These are phyloP conservation scores for Punctoribates punctum DNA, from an alignment of 2,888 invertebrate genomes.

Conservation along the genomic window DNA sequence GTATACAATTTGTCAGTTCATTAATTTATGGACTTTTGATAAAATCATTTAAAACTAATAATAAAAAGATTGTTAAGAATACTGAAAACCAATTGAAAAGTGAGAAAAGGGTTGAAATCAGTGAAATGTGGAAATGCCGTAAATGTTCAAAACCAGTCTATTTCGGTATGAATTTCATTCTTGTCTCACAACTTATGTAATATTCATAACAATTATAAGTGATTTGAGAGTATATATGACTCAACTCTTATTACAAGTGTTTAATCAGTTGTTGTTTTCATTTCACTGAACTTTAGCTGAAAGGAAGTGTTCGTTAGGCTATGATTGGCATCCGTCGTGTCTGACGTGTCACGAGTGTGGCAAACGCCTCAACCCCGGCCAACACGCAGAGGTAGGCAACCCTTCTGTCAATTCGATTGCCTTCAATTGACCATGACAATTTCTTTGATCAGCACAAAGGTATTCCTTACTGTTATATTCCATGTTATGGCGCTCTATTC, in stretches of 20 bases:
- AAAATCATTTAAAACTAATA: background rate
- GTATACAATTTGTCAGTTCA: background rate
- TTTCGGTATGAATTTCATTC: constrained; percentile 61
- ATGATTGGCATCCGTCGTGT: constrained; percentile 82
- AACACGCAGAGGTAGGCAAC: constrained; percentile 68
- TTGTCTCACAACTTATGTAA: background rate
- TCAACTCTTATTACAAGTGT: background rate
- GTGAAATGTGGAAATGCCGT: constrained; percentile 72
- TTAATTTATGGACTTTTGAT: background rate
- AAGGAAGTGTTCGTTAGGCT: constrained; percentile 77
- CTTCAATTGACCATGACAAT: background rate
- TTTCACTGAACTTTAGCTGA: constrained; percentile 62
- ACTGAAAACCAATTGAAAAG: background rate
- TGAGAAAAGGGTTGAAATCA: background rate
- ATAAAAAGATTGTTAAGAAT: background rate
- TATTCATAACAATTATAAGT: background rate
- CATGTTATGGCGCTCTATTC: constrained; percentile 75
- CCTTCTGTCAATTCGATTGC: background rate
- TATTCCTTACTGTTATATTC: constrained; percentile 77
- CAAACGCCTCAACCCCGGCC: constrained; percentile 73
- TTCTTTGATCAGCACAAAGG: constrained; percentile 66
- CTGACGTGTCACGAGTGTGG: constrained; percentile 76
- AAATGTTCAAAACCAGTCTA: constrained; percentile 76
- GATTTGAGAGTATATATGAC: background rate
- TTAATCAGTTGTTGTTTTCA: background rate